These are phyloP conservation scores for Drosophila elegans DNA, from an alignment of 1,140 invertebrate species.

Conservation along the genomic window DNA sequence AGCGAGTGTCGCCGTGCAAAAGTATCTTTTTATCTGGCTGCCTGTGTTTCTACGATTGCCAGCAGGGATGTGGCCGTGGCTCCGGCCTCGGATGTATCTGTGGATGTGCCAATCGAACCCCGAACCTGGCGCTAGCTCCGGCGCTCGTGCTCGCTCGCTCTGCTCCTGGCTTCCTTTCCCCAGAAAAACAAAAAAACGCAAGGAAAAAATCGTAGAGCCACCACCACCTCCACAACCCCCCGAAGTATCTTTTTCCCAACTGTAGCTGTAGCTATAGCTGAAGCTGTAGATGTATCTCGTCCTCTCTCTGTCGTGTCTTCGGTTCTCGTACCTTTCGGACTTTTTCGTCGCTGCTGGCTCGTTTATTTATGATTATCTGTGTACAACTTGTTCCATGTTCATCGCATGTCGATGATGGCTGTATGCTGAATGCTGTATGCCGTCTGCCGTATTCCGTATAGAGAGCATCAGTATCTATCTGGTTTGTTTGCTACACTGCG, in stretches of 20 bases:
- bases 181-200: background rate
- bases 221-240: background rate
- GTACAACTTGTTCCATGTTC: constrained; percentile 82
- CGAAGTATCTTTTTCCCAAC: constrained; percentile 21
- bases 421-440: constrained; percentile 42
- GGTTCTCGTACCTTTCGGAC: constrained; percentile 45
- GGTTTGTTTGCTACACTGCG: constrained; percentile 62
- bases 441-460: constrained; percentile 23
- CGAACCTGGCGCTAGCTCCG: constrained; percentile 39
- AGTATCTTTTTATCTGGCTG: constrained; percentile 77
- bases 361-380: constrained; percentile 83
- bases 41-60: constrained; percentile 72
- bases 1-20: constrained; percentile 63
- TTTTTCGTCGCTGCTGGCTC: constrained; percentile 61
- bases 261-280: no score
- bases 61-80: constrained; percentile 45
- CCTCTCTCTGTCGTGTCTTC: constrained; percentile 43
- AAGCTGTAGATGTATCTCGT: constrained; percentile 8
- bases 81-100: constrained; percentile 17
- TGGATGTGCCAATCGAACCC: constrained; percentile 58
- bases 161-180: constrained; percentile 1
- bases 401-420: constrained; percentile 81
- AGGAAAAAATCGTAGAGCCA: constrained; percentile 30
- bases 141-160: constrained; percentile 59
- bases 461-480: constrained; percentile 69